Base-by-base conservation (phyloP, 2,797 vertebrate species). In the Sciurus vulgaris region DNA sequence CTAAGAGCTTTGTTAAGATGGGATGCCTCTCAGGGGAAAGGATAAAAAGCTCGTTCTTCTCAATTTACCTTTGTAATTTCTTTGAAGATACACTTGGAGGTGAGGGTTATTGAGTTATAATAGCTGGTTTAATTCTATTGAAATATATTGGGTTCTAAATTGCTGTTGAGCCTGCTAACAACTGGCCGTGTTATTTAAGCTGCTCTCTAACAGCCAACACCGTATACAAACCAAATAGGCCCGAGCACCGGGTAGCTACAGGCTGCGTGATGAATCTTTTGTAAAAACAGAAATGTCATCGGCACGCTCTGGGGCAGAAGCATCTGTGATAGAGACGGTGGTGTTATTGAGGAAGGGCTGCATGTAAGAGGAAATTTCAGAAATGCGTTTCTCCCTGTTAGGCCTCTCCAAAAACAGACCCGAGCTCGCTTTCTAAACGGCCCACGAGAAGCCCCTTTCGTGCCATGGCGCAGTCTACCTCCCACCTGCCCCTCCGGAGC, bases 1-100 rank as follows among this genome's bases (percentile, higher is more conserved):
- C 26, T 38, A 82, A 87, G 73, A 89, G 72, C 41, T 94, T 87
- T 97, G 47, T 89, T 96, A 83, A 95, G 96, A 95, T 30, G 69
- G 73, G 65, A 81, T 77, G 49, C 47, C 78, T 93, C 83, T 96
- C 30, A 17, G 59, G 44, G 81, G 70, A 18, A 70, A 56, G 88
- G 67, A 41, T 38, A 44, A 70, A 89, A 93, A 54, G 56, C 35
- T 54, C 51, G 1, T 95, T 72, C 24, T 83, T 94, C 84, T 89
- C 69, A 89, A 67, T 93, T 89, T 91, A 86, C 82, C 61, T 88
- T 17, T 82, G 74, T 81, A 18, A 83, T 90, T 90, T 83, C 30
- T 95, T 83, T 94, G 95, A 96, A 73, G 94, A n/a, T 24, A 35
- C 79, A 59, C 51, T 85, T 79, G 38, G 67, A 97, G 89, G 78